phyloP scores from a whole-genome alignment of 2,113 vertebrate species.

The Cygnus atratus region DNA sequence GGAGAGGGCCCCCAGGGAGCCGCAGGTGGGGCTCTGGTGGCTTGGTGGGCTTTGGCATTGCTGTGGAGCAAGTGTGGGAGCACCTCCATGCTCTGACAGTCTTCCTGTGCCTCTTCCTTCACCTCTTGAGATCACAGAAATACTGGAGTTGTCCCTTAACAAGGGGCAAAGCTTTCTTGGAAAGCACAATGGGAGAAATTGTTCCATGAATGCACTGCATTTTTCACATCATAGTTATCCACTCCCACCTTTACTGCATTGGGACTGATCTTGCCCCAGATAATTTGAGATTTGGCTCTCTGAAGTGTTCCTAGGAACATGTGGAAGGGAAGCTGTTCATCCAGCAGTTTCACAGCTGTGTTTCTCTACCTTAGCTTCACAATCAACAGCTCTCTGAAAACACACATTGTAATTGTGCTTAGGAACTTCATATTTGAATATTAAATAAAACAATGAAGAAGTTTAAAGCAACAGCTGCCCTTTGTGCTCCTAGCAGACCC shows the following conservation, averaged over 20 bases:
- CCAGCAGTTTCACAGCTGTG: background rate
- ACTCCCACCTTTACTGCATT: background rate
- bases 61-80: background rate
- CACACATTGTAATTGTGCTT: no score
- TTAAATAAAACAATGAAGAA: no score
- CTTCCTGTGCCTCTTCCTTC: background rate
- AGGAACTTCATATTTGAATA: no score
- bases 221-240: background rate
- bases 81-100: background rate
- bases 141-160: background rate
- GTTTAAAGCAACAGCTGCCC: background rate
- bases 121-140: background rate
- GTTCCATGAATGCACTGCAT: no score
- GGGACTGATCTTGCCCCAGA: background rate
- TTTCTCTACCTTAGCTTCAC: background rate
- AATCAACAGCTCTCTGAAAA: background rate
- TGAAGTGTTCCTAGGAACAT: background rate
- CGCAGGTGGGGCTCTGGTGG: background rate
- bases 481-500: background rate
- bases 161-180: background rate
- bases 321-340: background rate
- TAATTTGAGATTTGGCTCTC: background rate
- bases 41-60: background rate
- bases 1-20: background rate
- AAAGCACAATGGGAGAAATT: background rate